Evolutionary conservation across 2,888 invertebrate species (phyloP).

Genomic region (Himalopsyche japonica): DNA sequence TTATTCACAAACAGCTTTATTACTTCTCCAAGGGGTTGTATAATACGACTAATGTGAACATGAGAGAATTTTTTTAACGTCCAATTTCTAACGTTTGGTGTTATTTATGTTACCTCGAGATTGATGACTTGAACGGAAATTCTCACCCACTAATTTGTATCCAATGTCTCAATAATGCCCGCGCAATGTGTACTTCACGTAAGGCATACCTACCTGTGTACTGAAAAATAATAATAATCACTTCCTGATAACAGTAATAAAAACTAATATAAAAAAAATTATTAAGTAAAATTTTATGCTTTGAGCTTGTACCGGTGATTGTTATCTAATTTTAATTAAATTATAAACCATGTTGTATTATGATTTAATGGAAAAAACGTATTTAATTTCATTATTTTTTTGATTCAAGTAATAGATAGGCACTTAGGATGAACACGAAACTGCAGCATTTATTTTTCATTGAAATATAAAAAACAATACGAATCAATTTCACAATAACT

Average conservation of each 20-base stretch:
- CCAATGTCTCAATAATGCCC: not conserved
- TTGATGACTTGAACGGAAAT: not conserved
- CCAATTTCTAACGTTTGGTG: not conserved
- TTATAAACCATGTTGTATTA: no score
- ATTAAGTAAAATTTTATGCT: not conserved
- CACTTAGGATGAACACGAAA: no score
- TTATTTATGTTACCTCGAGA: not conserved
- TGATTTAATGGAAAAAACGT: no score
- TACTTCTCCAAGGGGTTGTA: conserved; percentile 5
- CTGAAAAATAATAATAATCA: not conserved
- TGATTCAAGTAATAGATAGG: no score
- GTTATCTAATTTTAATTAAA: no score
- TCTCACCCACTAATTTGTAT: not conserved
- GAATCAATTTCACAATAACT: no score
- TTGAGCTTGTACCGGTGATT: not conserved
- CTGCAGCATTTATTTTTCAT: no score
- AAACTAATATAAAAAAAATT: not conserved
- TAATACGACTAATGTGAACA: conserved; percentile 11
- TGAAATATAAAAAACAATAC: no score
- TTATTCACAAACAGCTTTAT: conserved; percentile 26
- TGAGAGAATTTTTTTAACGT: not conserved
- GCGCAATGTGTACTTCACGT: not conserved
- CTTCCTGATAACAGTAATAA: not conserved
- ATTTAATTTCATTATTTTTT: no score
- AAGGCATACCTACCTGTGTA: not conserved